phyloP scores from a whole-genome alignment of 2,888 invertebrate species.

The Oxycera nigricornis region DNA sequence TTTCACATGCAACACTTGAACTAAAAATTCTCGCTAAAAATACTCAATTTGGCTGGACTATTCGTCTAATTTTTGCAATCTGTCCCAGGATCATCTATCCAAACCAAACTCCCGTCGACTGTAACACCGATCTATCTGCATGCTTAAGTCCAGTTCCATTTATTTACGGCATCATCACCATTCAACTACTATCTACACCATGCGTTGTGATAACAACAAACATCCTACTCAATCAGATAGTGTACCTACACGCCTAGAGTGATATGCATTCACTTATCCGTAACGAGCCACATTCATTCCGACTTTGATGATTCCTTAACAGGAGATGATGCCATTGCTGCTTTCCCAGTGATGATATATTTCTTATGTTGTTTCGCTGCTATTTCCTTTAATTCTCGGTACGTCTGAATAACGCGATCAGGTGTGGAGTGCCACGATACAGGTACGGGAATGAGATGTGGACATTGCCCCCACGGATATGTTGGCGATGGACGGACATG shows the following conservation, averaged over 20 bases:
- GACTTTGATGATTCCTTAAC: neutral
- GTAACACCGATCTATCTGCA: neutral
- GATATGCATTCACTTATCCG: constrained; percentile 4
- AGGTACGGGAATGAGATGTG: constrained; percentile 75
- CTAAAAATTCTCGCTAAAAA: too few species aligned
- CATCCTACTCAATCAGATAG: constrained; percentile 9
- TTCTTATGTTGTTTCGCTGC: constrained; percentile 40
- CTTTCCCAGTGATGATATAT: constrained; percentile 33
- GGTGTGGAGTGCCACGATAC: constrained; percentile 75
- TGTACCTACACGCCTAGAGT: neutral
- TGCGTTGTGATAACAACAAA: constrained; percentile 2
- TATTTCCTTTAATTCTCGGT: neutral
- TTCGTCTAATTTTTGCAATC: too few species aligned
- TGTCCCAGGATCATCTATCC: neutral
- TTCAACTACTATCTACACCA: neutral
- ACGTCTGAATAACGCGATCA: constrained; percentile 51
- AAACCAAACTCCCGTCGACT: neutral
- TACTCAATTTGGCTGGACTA: too few species aligned
- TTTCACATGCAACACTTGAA: too few species aligned
- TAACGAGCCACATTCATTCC: neutral
- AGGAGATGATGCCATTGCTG: constrained; percentile 9
- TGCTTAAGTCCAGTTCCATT: neutral
- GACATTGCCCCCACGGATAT: constrained; percentile 76
- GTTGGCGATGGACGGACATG: constrained; percentile 80
- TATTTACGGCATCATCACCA: constrained; percentile 3